Base-by-base conservation (phyloP, 1,140 invertebrate genomes). In the Pogonomyrmex californicus region DNA sequence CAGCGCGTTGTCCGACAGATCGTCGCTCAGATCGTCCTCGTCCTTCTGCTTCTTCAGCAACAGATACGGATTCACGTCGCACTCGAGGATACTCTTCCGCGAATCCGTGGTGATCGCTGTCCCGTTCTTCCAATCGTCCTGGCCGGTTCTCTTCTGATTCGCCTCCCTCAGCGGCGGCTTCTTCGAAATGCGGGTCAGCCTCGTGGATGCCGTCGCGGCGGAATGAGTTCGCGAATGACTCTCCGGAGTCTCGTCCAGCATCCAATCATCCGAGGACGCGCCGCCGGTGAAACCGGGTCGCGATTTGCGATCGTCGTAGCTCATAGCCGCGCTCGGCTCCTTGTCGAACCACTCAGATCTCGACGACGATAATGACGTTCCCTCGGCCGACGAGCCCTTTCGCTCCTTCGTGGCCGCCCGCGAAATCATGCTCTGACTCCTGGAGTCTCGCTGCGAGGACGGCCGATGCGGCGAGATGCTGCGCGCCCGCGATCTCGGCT, bases 11-110 rank as follows among this genome's bases (percentile, higher is more conserved):
- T 96, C 96, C 88, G 96, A 96, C 4, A 96, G 87, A 66, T 96
- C 95, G 89, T 96, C 96, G 90, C 94, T 95, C 23, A 94, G 76
- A 47, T 95, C 94, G 62, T 95, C 95, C 79, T 94, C 93, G 82
- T 94, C 94, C 49, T 88, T 91, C 12, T 93, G 91, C 58, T 94
- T 94, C 86, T 96, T 96, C 73, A 98, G 96, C 85, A 98, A 94
- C 70, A 98, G 97, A 91, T 98, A 98, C 5, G 98, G 97, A 94
- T 98, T 98, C 14, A 98, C 97, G 92, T 98, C 96, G 94, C 98
- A 98, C 91, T 98, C 97, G 17, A 98, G 95, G 85, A 98, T 98
- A 30, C 97, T 98, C 66, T 96, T 96, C 41, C 96, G 23, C 92
- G 95, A 90, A 90, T 95, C 92, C 17, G 49, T 63, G 1, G 76